Evolutionary conservation across 1,140 invertebrate species (phyloP).

Genomic region (Rhyacophila brunnea): DNA sequence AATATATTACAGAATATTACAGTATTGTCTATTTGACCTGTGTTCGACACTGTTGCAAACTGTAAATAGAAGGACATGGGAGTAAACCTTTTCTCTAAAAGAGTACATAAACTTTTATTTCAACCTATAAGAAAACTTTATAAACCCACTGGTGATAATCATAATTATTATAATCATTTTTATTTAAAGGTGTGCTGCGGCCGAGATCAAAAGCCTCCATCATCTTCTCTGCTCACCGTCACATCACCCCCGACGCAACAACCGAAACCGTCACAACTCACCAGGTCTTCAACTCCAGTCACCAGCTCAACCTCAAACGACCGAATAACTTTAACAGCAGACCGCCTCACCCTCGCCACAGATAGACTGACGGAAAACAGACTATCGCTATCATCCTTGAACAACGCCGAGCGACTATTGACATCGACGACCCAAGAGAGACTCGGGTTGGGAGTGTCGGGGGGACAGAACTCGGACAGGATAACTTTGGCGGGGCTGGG

Average conservation of each 20-base stretch:
- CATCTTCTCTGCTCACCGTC: conserved; percentile 41
- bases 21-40: no score
- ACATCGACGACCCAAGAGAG: conserved; percentile 35
- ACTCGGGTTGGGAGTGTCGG: conserved; percentile 10
- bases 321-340: conserved; percentile 34
- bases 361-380: conserved; percentile 37
- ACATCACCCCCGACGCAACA: conserved; percentile 42
- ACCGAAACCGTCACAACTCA: conserved; percentile 23
- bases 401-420: conserved; percentile 43
- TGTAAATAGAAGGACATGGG: no score
- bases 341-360: conserved; percentile 40
- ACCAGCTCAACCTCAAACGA: conserved; percentile 31
- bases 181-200: conserved; percentile 49
- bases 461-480: conserved; percentile 24
- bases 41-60: no score
- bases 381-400: conserved; percentile 42
- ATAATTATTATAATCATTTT: no score
- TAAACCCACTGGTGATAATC: no score
- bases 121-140: no score
- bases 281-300: conserved; percentile 30
- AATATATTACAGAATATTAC: no score
- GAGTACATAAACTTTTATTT: no score
- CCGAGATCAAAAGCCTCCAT: conserved; percentile 48
- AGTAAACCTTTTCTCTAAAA: no score
- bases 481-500: conserved; percentile 45